Evolutionary conservation across 2,888 invertebrate species (phyloP), one percentile per base, ranked within the genome.

Genomic region (Philereme vetulata): DNA sequence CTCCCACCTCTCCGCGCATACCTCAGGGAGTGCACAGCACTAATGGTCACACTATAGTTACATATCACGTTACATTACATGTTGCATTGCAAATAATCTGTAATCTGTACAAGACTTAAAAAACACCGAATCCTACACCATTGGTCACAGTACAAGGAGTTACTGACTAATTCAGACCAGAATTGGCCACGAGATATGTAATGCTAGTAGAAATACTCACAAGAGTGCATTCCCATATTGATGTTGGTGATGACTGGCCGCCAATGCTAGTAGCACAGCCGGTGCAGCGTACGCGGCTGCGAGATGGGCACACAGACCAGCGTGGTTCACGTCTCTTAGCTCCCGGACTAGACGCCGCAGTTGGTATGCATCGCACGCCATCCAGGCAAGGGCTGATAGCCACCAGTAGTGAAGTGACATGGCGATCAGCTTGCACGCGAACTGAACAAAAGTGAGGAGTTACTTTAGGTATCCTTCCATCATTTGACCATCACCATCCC

Each of bases 321-420:
- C 98, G 84, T 98, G 97, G 93, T 99, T 98, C 50, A 99, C 98
- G 86, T 98, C 98, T 4, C 98, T 93, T 94, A 98, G 96, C 90
- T 98, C 98, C 3, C 98, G 97, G 71, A 99, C 90, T 95, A 98
- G 97, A 48, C 99, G 94, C 79, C 98, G 97, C 59, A 98, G 93
- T 87, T 99, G 98, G 72, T 98, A 94, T 36, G 97, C 97, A 86
- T 98, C 98, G 55, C 98, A 96, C 70, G 98, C 94, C 74, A 96
- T 94, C 99, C 99, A 99, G 21, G 96, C 96, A 77, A 98, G 97
- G 9, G 97, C 95, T 35, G 96, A 95, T 78, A 98, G 90, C 97
- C 98, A 98, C 82, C 97, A 95, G 91, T 98, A 98, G 88, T 99
- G 98, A 62, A 99, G 93, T 48, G 96, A 94, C 87, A 98, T 98